These are phyloP conservation scores for Pelusios castaneus DNA, from an alignment of 2,113 vertebrate genomes.

Conservation along the genomic window DNA sequence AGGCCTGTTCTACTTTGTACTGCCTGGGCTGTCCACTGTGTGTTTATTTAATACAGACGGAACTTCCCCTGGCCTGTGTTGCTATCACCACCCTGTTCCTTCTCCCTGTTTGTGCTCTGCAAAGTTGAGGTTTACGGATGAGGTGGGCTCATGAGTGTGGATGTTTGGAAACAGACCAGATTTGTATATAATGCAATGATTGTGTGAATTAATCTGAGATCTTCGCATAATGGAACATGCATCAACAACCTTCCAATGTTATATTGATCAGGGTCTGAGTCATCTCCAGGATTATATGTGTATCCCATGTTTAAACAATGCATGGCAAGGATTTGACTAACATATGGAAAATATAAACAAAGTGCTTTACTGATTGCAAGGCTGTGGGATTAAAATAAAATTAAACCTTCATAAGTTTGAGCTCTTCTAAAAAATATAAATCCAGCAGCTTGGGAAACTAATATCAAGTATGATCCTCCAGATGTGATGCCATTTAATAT, in stretches of 20 bases:
- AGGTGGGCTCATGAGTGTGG: background rate
- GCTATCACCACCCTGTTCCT: background rate
- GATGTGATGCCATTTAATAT: background rate
- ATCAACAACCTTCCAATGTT: background rate
- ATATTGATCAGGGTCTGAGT: conserved; percentile 2
- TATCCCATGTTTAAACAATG: background rate
- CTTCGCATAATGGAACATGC: background rate
- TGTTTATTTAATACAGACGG: background rate
- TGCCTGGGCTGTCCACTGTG: background rate
- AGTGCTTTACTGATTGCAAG: background rate
- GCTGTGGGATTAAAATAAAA: conserved; percentile 2
- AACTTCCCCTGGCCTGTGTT: background rate
- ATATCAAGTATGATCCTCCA: background rate
- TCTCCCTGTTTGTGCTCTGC: background rate
- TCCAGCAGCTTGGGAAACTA: background rate
- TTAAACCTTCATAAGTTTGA: background rate
- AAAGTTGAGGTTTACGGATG: background rate
- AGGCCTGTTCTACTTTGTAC: background rate
- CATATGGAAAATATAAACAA: background rate
- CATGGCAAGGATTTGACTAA: background rate
- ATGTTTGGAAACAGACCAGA: background rate
- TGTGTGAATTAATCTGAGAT: background rate
- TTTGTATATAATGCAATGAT: background rate
- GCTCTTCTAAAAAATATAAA: background rate
- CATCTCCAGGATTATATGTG: conserved; percentile 23